Percentiles rank a stretch among this genome's conserved stretches.
Conservation (phyloP, 2,888 invertebrate genomes). For the Microplitis manilae region DNA sequence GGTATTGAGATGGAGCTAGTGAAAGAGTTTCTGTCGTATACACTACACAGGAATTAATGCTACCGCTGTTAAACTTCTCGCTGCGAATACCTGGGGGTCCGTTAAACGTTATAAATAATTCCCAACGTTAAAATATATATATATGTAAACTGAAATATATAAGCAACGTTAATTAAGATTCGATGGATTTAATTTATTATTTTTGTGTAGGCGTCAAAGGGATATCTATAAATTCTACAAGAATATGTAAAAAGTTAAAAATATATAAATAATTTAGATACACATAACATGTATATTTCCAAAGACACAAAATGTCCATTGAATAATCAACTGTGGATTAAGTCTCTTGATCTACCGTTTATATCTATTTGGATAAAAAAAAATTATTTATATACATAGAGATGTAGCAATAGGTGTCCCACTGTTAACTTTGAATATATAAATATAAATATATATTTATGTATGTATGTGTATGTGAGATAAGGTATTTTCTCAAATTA, state of each 20-base stretch:
- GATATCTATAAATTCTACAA: conserved; percentile 17
- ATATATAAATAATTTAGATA: not conserved
- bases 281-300: not conserved
- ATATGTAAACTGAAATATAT: conserved; percentile 14
- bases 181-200: conserved; percentile 32
- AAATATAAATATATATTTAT: not conserved
- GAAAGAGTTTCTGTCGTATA: not conserved
- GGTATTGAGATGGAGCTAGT: not conserved
- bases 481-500: conserved; percentile 10
- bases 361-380: not conserved
- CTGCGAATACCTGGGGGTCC: conserved; percentile 35
- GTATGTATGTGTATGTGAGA: not conserved
- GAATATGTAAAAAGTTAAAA: not conserved
- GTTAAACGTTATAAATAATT: conserved; percentile 15
- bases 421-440: not conserved
- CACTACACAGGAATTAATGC: conserved; percentile 30
- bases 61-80: conserved; percentile 36
- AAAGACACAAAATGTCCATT: not conserved
- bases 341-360: not conserved
- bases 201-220: conserved; percentile 32
- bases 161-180: conserved; percentile 29
- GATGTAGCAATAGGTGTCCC: not conserved
- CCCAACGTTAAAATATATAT: not conserved
- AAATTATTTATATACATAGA: not conserved
- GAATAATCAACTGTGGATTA: not conserved